Percentiles rank a stretch among this genome's conserved stretches.
phyloP scores from a whole-genome alignment of 2,888 invertebrate genomes.

The Deroplatys truncata region DNA sequence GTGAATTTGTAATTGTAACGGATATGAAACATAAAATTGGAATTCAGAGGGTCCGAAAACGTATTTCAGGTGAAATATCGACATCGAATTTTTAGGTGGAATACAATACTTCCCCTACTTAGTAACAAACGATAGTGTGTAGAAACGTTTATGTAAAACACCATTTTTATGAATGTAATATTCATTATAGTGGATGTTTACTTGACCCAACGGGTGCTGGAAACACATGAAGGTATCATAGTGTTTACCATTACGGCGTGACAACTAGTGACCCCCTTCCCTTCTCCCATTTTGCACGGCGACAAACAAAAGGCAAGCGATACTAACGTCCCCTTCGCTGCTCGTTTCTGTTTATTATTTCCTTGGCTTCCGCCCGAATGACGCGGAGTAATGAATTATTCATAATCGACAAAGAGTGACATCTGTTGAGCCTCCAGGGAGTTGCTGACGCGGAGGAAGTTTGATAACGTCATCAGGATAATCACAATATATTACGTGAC shows the following conservation, averaged over 20 bases:
- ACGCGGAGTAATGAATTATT: conserved; percentile 25
- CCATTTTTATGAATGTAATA: too few relatives aligned
- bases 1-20: too few relatives aligned
- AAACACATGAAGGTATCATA: not conserved
- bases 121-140: too few relatives aligned
- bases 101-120: too few relatives aligned
- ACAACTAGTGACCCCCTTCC: not conserved
- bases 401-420: conserved; percentile 27
- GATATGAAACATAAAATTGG: too few relatives aligned
- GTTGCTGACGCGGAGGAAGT: conserved; percentile 9
- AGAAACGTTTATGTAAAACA: too few relatives aligned
- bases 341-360: conserved; percentile 17
- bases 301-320: not conserved
- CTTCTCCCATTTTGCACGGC: not conserved
- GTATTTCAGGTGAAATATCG: too few relatives aligned
- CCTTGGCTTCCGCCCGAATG: conserved; percentile 24
- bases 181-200: too few relatives aligned
- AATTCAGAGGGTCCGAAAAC: too few relatives aligned
- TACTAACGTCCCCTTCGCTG: not conserved
- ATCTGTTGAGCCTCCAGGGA: conserved; percentile 29
- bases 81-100: too few relatives aligned
- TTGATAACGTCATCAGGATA: not conserved
- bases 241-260: not conserved
- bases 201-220: too few relatives aligned
- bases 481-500: not conserved